A percentile compares a stretch with the other conserved stretches of the same genome.
Conservation (phyloP, 2,888 invertebrate genomes). For the Atethmia centrago region DNA sequence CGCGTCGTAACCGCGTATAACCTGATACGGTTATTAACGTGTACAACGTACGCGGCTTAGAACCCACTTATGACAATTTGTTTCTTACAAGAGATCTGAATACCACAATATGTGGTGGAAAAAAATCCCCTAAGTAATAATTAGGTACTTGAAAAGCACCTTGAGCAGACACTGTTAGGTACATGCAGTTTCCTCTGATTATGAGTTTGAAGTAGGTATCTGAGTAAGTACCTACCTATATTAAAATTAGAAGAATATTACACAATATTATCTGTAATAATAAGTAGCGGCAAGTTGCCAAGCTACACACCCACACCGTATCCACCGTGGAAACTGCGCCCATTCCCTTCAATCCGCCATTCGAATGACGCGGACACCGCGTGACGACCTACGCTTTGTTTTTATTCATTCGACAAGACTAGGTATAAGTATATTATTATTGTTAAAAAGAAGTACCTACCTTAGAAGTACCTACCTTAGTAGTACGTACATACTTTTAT, state of each 20-base stretch:
- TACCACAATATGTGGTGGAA: not conserved
- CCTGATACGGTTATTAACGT: not conserved
- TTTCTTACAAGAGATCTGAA: not conserved
- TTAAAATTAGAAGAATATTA: conserved; percentile 39
- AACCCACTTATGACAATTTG: not conserved
- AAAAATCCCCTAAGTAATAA: not conserved
- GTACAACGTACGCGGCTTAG: not conserved
- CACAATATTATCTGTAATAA: conserved; percentile 24
- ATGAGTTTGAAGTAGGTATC: not conserved
- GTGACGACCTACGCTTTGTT: conserved; percentile 40
- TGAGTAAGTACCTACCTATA: not conserved
- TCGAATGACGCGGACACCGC: conserved; percentile 32
- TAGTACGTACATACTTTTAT: conserved; percentile 9
- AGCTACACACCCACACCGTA: conserved; percentile 48
- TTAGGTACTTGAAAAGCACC: conserved; percentile 2
- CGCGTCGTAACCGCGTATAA: not conserved
- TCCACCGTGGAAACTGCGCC: conserved; percentile 48
- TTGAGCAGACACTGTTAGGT: not conserved
- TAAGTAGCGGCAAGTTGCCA: conserved; percentile 52
- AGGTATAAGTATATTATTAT: conserved; percentile 23
- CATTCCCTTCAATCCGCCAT: conserved; percentile 39
- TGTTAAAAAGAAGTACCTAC: conserved; percentile 10
- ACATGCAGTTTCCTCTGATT: not conserved
- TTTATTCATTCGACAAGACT: conserved; percentile 44
- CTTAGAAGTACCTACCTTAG: not conserved